Conservation (phyloP, 2,113 vertebrate genomes). For the Sigmodon hispidus region DNA sequence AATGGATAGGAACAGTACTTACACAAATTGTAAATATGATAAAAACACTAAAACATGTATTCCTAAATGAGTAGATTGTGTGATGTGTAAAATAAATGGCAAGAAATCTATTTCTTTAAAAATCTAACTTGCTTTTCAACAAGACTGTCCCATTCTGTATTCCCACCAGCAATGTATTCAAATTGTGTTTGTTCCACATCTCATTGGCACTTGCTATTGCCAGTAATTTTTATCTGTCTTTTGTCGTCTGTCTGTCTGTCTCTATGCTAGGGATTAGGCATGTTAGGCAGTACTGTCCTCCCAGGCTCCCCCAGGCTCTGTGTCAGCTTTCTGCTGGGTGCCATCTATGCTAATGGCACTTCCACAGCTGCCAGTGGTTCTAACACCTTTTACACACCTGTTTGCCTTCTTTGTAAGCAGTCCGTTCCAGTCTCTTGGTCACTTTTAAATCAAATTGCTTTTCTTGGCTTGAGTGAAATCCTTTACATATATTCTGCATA, state of each 20-base stretch:
- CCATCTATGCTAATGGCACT: background rate
- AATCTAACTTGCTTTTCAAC: background rate
- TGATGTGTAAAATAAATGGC: background rate
- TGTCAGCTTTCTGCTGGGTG: background rate
- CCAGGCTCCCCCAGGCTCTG: background rate
- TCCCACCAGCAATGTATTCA: background rate
- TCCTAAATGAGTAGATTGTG: background rate
- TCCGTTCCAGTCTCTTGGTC: background rate
- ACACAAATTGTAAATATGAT: background rate
- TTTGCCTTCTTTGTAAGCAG: background rate
- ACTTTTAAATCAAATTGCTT: background rate
- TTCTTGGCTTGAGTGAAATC: background rate
- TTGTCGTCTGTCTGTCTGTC: too few relatives aligned
- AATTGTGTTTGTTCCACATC: background rate
- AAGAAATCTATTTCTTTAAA: background rate
- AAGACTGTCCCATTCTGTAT: background rate
- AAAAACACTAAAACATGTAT: background rate
- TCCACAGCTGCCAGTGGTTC: background rate
- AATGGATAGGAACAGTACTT: background rate
- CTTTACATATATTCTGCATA: background rate
- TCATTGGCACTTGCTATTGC: background rate
- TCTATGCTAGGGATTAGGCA: background rate
- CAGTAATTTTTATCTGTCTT: background rate
- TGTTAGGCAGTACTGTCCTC: background rate
- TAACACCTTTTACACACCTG: background rate